Evolutionary conservation across 2,888 invertebrate species (phyloP).

Genomic region (Phyllotreta striolata): DNA sequence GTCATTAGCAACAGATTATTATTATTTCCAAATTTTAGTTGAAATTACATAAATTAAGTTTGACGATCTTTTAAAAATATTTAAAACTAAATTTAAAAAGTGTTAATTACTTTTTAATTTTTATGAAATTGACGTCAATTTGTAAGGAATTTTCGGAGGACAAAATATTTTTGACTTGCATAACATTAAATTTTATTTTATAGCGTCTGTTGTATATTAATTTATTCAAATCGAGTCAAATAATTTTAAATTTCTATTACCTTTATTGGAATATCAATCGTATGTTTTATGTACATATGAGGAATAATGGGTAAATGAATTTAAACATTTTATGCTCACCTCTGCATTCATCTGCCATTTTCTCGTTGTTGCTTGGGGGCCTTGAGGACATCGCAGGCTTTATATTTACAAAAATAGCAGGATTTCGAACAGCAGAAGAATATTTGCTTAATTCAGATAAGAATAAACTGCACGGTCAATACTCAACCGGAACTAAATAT

Average conservation of each 20-base stretch:
- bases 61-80: too few relatives aligned
- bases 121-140: too few relatives aligned
- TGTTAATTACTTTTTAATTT: too few relatives aligned
- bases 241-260: too few relatives aligned
- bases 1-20: too few relatives aligned
- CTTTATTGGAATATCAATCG: too few relatives aligned
- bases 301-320: neutral
- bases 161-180: neutral
- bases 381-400: conserved; percentile 41
- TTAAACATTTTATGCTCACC: conserved; percentile 42
- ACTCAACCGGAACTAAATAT: neutral
- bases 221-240: too few relatives aligned
- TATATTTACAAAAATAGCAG: neutral
- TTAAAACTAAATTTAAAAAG: too few relatives aligned
- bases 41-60: too few relatives aligned
- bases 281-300: too few relatives aligned
- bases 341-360: conserved; percentile 43
- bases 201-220: neutral
- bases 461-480: conserved; percentile 2
- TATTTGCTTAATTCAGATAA: conserved; percentile 5
- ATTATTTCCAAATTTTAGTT: too few relatives aligned
- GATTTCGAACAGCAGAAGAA: neutral
- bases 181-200: neutral
- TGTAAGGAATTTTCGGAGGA: too few relatives aligned
- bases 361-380: conserved; percentile 33